These are phyloP conservation scores for Homarus gammarus DNA, from an alignment of 2,888 invertebrate genomes.

Conservation along the genomic window DNA sequence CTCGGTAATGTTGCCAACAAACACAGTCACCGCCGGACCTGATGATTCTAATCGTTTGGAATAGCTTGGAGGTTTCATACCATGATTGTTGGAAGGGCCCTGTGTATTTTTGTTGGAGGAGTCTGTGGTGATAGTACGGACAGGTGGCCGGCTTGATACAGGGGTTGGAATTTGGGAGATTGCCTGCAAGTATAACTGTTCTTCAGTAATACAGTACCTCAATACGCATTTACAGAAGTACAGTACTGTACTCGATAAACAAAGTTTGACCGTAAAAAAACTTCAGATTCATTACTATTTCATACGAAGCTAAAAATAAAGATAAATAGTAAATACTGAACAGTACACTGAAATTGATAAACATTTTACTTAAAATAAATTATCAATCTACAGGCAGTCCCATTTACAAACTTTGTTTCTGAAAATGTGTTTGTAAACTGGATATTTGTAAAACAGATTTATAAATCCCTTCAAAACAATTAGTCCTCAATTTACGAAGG, in stretches of 20 bases:
- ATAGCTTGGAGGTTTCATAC: slow-evolving; percentile 72
- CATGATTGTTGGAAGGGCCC: slow-evolving; percentile 37
- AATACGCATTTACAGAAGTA: slow-evolving; percentile 1
- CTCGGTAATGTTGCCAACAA: slow-evolving; percentile 97
- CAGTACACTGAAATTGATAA: no score
- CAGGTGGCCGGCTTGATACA: slow-evolving; percentile 43
- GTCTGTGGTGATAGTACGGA: slow-evolving; percentile 37
- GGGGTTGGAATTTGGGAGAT: slow-evolving; percentile 68
- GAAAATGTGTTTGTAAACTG: no score
- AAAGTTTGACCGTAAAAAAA: no score
- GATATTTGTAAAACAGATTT: no score
- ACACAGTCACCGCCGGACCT: slow-evolving; percentile 96
- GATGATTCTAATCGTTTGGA: slow-evolving; percentile 76
- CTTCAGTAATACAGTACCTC: no score
- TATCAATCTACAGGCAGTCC: no score
- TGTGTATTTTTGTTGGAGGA: slow-evolving; percentile 32
- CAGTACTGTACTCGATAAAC: no score
- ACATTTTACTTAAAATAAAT: no score
- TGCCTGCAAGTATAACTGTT: slow-evolving; percentile 16
- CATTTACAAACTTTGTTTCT: no score
- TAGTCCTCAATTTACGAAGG: no score
- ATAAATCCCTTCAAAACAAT: no score
- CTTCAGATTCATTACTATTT: no score
- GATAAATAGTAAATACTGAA: background rate
- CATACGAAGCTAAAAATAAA: background rate